Evolutionary conservation across 2,797 vertebrate genomes (phyloP).

Genomic region (Crypturellus tataupa): DNA sequence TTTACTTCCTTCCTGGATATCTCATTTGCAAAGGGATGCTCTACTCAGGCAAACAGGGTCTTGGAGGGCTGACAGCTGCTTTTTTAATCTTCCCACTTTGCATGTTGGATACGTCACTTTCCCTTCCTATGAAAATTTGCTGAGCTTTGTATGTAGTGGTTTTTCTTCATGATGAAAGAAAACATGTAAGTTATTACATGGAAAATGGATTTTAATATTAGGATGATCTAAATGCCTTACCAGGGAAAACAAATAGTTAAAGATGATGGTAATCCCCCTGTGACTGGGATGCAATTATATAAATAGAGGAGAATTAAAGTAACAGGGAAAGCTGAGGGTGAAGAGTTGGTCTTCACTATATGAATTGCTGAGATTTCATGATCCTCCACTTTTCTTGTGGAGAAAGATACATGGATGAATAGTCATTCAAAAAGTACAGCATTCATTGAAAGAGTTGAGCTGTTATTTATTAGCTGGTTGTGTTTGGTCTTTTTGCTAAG

Average conservation of each 20-base stretch:
- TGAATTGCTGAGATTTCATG: not conserved
- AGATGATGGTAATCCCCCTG: too few species aligned
- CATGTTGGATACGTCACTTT: not conserved
- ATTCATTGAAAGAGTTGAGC: not conserved
- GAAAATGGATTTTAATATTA: not conserved
- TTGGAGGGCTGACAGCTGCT: not conserved
- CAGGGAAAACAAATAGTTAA: too few species aligned
- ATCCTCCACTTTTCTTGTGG: not conserved
- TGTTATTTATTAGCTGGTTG: not conserved
- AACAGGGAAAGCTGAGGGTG: not conserved
- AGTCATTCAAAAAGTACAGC: not conserved
- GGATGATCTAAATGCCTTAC: too few species aligned
- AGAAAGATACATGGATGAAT: not conserved
- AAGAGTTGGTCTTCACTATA: not conserved
- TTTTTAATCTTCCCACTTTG: not conserved
- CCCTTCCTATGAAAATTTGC: not conserved
- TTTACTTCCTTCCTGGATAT: not conserved
- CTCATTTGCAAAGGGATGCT: not conserved
- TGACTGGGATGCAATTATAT: not conserved
- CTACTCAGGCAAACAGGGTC: rapidly evolving
- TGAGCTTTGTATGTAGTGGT: not conserved
- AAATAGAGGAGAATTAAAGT: not conserved
- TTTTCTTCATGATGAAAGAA: not conserved
- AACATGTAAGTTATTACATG: not conserved
- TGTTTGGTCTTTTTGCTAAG: not conserved